A percentile compares a stretch with the other conserved stretches of the same genome.
These are phyloP conservation scores for Aspiorhynchus laticeps DNA, from an alignment of 2,113 vertebrate genomes.

Conservation along the genomic window DNA sequence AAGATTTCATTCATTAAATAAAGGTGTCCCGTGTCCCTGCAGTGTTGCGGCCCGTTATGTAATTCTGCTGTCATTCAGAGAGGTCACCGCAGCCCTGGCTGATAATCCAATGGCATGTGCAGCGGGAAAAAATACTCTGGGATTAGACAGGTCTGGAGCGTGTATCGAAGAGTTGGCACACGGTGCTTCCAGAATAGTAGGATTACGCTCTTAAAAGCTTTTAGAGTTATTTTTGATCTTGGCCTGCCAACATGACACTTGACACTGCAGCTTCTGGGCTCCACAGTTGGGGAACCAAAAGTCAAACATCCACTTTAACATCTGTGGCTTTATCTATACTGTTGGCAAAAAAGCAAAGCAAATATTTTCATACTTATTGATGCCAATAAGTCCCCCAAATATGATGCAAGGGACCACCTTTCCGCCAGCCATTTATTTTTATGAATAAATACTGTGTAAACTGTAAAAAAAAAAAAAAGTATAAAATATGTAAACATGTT, in stretches of 20 bases:
- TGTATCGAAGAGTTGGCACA: conserved; percentile 36
- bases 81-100: conserved; percentile 23
- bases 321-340: conserved; percentile 27
- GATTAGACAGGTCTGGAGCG: conserved; percentile 50
- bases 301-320: conserved; percentile 21
- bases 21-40: conserved; percentile 4
- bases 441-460: no score
- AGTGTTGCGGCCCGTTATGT: conserved; percentile 26
- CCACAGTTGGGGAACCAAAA: conserved; percentile 28
- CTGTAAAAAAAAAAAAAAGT: no score
- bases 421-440: no score
- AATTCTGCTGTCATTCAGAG: conserved; percentile 36
- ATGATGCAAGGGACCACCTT: no score
- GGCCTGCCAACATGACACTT: conserved; percentile 31
- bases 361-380: not conserved
- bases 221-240: conserved; percentile 43
- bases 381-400: not conserved
- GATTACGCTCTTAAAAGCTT: conserved; percentile 53
- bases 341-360: not conserved
- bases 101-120: conserved; percentile 51
- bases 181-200: conserved; percentile 46
- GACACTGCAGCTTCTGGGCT: conserved; percentile 18
- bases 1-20: not conserved
- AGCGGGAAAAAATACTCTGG: conserved; percentile 45
- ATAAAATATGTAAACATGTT: no score